Conservation (phyloP, 2,888 invertebrate genomes). For the Laspeyria flexula region DNA sequence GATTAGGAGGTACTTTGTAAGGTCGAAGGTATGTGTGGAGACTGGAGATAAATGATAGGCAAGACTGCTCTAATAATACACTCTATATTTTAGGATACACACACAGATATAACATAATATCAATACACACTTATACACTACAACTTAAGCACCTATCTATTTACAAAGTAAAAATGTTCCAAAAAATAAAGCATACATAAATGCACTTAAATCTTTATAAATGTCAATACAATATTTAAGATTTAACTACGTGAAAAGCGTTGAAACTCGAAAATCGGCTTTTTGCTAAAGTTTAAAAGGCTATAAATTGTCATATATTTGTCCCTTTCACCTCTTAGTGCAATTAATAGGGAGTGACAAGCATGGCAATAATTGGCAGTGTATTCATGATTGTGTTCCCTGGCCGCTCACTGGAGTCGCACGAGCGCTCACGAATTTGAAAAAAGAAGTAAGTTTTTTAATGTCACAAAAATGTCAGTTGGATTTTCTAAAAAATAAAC, state of each 20-base stretch:
- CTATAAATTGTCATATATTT: constrained; percentile 40
- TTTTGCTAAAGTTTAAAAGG: constrained; percentile 37
- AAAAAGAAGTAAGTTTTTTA: constrained; percentile 35
- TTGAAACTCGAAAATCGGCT: constrained; percentile 31
- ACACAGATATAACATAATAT: no score
- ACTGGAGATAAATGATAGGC: no score
- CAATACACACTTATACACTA: no score
- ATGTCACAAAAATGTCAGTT: constrained; percentile 26
- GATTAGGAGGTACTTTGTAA: no score
- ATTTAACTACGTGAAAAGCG: constrained; percentile 28
- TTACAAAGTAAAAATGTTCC: no score
- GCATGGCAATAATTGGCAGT: constrained; percentile 38
- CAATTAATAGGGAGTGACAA: constrained; percentile 40
- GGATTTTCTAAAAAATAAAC: constrained; percentile 16
- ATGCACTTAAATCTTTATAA: constrained; percentile 15
- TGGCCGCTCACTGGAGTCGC: constrained; percentile 61
- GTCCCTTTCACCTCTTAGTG: constrained; percentile 37
- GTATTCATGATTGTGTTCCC: constrained; percentile 46
- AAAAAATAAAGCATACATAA: background rate
- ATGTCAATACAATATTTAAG: constrained; percentile 21
- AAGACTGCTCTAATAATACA: no score
- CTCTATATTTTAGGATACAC: no score
- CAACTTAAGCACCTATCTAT: no score
- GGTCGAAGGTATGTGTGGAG: no score
- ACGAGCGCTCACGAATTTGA: constrained; percentile 65